These are phyloP conservation scores for cattle (Bos taurus) DNA, from an alignment of 2,113 vertebrate species.

Conservation along the genomic window DNA sequence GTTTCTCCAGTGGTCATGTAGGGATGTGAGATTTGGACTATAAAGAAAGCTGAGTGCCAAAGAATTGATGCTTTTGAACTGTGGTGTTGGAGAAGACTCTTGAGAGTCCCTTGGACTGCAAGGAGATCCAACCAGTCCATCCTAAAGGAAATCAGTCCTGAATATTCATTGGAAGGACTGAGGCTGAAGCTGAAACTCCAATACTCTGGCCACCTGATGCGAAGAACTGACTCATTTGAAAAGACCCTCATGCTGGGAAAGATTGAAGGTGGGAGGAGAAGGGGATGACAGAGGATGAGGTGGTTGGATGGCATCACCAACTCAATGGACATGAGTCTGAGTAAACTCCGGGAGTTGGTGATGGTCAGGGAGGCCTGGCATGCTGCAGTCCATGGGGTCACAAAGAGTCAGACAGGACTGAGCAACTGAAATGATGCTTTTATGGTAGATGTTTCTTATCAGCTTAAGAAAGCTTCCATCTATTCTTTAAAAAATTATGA, in stretches of 20 bases:
- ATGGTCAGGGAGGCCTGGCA: neutral
- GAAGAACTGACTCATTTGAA: neutral
- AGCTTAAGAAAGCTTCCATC: neutral
- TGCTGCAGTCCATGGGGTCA: neutral
- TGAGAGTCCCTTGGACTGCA: neutral
- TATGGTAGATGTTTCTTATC: neutral
- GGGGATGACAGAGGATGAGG: neutral
- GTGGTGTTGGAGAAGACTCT: neutral
- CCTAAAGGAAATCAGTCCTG: neutral
- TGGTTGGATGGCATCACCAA: neutral
- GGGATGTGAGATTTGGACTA: neutral
- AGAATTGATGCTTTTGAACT: neutral
- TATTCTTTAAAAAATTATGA: neutral
- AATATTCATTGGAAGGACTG: neutral
- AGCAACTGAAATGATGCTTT: neutral
- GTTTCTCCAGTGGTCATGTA: neutral
- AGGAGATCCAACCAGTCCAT: neutral
- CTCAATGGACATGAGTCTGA: neutral
- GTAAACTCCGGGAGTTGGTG: neutral
- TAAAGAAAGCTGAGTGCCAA: neutral
- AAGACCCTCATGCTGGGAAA: neutral
- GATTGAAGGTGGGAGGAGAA: fast-evolving
- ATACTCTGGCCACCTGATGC: neutral
- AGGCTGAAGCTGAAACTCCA: neutral
- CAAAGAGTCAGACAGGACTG: fast-evolving